Conservation (phyloP, 2,113 vertebrate species). For the Pachypanchax playfairii region DNA sequence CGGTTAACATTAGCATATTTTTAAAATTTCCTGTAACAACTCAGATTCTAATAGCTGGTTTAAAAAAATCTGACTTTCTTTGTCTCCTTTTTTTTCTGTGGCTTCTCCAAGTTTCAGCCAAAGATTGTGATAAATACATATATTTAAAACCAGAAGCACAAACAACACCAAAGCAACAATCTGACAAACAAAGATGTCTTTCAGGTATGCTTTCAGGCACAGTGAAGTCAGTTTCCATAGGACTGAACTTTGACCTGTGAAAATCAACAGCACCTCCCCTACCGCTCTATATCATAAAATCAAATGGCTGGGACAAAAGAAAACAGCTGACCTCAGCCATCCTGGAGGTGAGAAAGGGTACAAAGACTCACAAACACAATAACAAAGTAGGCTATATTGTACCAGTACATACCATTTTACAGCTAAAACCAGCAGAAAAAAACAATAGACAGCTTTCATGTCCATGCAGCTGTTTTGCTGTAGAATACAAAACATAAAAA, state of each 20-base stretch:
- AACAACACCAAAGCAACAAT: constrained; percentile 31
- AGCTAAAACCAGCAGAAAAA: constrained; percentile 18
- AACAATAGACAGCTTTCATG: constrained; percentile 42
- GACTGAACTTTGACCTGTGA: constrained; percentile 63
- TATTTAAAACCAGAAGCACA: constrained; percentile 2
- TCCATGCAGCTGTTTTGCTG: constrained; percentile 29
- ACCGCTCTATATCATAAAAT: constrained; percentile 26
- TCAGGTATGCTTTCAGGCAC: constrained; percentile 18
- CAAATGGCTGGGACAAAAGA: constrained; percentile 65
- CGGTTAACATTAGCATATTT: background rate
- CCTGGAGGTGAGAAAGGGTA: constrained; percentile 29
- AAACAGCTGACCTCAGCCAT: constrained; percentile 60
- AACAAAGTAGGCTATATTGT: constrained; percentile 14
- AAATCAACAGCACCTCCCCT: constrained; percentile 49
- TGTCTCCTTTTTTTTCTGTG: background rate
- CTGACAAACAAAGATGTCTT: constrained; percentile 14
- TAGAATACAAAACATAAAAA: constrained; percentile 12
- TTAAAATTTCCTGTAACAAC: background rate
- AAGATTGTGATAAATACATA: constrained; percentile 4
- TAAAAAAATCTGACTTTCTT: background rate
- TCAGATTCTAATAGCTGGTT: constrained; percentile 3
- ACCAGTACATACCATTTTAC: constrained; percentile 14
- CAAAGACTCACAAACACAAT: background rate
- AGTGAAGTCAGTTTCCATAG: constrained; percentile 55
- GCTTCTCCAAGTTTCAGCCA: background rate